phyloP scores from a whole-genome alignment of 2,797 vertebrate genomes.

The Hypotaenidia okinawae region DNA sequence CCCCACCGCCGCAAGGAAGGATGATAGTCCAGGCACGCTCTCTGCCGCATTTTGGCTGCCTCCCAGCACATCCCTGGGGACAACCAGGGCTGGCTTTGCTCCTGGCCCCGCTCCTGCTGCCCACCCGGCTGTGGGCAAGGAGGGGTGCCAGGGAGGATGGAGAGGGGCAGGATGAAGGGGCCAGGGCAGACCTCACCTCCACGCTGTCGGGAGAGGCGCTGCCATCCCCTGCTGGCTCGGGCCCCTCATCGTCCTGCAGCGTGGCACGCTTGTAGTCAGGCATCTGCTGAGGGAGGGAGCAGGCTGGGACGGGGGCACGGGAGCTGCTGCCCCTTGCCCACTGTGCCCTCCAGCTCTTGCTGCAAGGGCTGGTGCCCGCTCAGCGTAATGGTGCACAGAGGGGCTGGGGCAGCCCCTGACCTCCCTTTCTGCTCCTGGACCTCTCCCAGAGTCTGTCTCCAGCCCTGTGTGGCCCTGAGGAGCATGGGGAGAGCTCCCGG shows the following conservation, averaged over 20 bases:
- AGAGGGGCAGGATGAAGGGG: background rate
- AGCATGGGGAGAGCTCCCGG: background rate
- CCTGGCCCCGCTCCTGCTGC: background rate
- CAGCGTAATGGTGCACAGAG: accelerated
- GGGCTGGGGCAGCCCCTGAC: background rate
- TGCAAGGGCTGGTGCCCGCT: background rate
- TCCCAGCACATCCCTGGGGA: constrained; percentile 1
- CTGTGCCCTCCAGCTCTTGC: background rate
- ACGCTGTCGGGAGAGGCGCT: constrained; percentile 85
- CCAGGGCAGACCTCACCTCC: constrained; percentile 81
- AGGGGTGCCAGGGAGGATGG: background rate
- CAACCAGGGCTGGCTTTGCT: background rate
- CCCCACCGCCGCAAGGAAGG: background rate
- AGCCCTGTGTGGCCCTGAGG: background rate
- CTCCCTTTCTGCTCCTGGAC: accelerated
- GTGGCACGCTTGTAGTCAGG: constrained; percentile 92
- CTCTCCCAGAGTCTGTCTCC: background rate
- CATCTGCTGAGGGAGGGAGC: constrained; percentile 83
- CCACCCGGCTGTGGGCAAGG: background rate
- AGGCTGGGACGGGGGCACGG: background rate
- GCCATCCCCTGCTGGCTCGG: constrained; percentile 81
- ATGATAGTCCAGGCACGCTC: background rate
- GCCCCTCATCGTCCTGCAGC: constrained; percentile 90
- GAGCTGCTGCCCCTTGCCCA: background rate
- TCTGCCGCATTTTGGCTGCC: constrained; percentile 28